A percentile compares a stretch with the other conserved stretches of the same genome.
Conservation (phyloP, 2,888 invertebrate genomes). For the Rhamphomyia laevipes region DNA sequence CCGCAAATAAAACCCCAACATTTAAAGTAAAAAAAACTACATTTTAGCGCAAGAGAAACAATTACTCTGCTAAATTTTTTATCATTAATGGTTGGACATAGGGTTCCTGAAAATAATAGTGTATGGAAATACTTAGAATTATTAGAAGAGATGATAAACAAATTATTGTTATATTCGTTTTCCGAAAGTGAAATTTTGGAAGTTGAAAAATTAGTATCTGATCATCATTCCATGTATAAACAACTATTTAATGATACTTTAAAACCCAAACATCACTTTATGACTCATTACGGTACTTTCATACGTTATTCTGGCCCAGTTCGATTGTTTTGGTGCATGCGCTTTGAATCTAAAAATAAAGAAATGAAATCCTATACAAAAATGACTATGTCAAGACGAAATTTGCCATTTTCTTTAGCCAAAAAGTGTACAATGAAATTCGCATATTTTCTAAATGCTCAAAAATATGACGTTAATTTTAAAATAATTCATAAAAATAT, state of each 20-base stretch:
- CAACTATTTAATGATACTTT: constrained; percentile 8
- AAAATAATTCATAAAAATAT: too few species aligned
- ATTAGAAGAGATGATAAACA: neutral
- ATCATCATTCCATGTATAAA: constrained; percentile 7
- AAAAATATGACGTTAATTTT: too few species aligned
- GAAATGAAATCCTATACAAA: constrained; percentile 4
- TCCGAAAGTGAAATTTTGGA: neutral
- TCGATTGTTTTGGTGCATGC: constrained; percentile 11
- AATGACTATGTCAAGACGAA: neutral
- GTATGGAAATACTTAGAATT: neutral
- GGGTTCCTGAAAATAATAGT: neutral
- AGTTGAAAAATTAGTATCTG: neutral
- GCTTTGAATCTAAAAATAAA: constrained; percentile 10
- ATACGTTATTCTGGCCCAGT: constrained; percentile 6
- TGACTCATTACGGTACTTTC: constrained; percentile 8
- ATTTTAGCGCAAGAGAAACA: neutral
- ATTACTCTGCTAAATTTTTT: neutral
- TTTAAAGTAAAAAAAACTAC: neutral
- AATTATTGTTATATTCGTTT: neutral
- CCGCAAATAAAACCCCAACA: neutral
- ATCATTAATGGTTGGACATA: neutral
- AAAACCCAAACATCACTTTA: constrained; percentile 9
- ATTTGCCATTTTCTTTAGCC: neutral
- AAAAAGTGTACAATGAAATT: neutral
- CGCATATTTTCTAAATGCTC: neutral